Evolutionary conservation across 2,888 invertebrate species (phyloP).

Genomic region (Lasioglossum vierecki): DNA sequence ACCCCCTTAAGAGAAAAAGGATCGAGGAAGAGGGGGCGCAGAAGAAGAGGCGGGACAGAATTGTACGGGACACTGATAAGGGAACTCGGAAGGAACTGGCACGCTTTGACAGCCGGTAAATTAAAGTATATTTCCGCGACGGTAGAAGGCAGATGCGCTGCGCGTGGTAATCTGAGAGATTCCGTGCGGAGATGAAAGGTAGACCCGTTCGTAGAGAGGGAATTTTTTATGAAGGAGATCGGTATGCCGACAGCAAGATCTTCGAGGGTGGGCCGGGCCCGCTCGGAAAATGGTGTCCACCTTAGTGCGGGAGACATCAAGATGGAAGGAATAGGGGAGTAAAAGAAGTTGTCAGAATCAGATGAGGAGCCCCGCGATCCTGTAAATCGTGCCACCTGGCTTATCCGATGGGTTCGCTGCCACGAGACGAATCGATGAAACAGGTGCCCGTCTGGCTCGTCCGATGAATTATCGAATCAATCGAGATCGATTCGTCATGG

Average conservation of each 20-base stretch:
- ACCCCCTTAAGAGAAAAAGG: background rate
- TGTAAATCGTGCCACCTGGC: conserved; percentile 42
- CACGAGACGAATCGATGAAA: conserved; percentile 50
- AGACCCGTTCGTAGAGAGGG: conserved; percentile 61
- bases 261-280: background rate
- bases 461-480: background rate
- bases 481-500: conserved; percentile 15
- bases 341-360: conserved; percentile 69
- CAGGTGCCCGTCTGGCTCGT: conserved; percentile 20
- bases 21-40: background rate
- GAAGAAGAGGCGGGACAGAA: conserved; percentile 38
- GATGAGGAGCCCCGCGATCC: conserved; percentile 42
- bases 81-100: conserved; percentile 66
- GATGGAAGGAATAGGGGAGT: conserved; percentile 47
- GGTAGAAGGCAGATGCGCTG: conserved; percentile 67
- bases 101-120: conserved; percentile 72
- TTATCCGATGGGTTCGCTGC: conserved; percentile 49
- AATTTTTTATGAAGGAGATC: conserved; percentile 70
- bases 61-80: conserved; percentile 65
- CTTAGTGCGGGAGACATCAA: conserved; percentile 62
- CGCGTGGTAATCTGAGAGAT: conserved; percentile 69
- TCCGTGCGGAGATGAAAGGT: conserved; percentile 67
- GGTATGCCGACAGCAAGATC: conserved; percentile 51
- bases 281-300: conserved; percentile 65
- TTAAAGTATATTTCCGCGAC: conserved; percentile 72